Evolutionary conservation across 2,113 vertebrate species (phyloP).

Genomic region (Campylomormyrus tamandua): DNA sequence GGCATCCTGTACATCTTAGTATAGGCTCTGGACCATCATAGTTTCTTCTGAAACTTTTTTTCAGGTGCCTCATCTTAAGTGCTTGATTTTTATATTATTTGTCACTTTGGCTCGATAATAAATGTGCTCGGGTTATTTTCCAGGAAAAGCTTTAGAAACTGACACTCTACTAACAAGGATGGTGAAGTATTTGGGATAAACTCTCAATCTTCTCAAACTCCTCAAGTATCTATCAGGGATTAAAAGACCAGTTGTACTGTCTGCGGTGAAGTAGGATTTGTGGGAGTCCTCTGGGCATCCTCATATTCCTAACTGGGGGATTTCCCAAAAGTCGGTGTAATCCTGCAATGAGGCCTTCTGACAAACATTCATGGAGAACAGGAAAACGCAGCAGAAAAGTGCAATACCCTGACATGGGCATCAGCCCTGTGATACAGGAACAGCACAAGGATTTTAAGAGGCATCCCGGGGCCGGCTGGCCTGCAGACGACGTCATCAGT

Average conservation of each 20-base stretch:
- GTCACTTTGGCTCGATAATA: background rate
- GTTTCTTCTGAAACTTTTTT: background rate
- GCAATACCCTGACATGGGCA: background rate
- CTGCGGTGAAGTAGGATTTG: background rate
- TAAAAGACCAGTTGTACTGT: background rate
- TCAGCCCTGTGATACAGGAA: background rate
- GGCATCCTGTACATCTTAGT: background rate
- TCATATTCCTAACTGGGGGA: background rate
- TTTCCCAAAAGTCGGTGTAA: background rate
- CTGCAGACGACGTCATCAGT: background rate
- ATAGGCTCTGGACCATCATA: background rate
- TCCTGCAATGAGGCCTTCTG: background rate
- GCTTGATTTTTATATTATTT: background rate
- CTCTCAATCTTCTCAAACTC: background rate
- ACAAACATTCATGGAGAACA: background rate
- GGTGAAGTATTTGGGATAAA: background rate
- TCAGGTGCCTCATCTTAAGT: background rate
- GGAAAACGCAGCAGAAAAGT: background rate
- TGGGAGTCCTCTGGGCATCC: background rate
- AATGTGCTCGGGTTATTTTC: background rate
- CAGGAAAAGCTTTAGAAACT: background rate
- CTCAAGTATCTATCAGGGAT: background rate
- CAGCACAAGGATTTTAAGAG: background rate
- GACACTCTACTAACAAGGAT: background rate
- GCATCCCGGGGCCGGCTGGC: background rate